phyloP scores from a whole-genome alignment of 1,140 invertebrate species.

The Diuraphis noxia region DNA sequence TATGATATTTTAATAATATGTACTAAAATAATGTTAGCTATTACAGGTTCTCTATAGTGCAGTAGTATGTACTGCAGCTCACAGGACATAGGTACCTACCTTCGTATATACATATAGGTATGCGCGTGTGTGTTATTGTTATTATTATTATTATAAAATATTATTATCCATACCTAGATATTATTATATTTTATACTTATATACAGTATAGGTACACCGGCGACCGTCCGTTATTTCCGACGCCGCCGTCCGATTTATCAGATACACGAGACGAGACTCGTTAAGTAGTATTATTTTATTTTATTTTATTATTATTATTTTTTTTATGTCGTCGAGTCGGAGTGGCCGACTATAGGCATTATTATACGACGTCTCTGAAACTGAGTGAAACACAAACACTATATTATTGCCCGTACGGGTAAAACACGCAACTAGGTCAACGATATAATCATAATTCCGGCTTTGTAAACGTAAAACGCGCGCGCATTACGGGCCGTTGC shows the following conservation, averaged over 20 bases:
- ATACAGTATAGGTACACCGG: not conserved
- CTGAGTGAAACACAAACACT: slow-evolving; percentile 5
- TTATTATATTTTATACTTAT: not conserved
- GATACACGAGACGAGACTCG: slow-evolving; percentile 27
- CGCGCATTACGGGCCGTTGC: not conserved
- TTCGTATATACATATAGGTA: too few relatives aligned
- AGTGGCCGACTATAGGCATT: not conserved
- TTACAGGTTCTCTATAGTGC: too few relatives aligned
- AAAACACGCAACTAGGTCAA: slow-evolving; percentile 36
- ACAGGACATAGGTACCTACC: not conserved
- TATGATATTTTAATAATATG: not conserved
- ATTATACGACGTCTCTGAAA: not conserved
- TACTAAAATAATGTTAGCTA: not conserved
- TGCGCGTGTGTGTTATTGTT: not conserved
- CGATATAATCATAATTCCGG: slow-evolving; percentile 33
- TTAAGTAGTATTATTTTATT: slow-evolving; percentile 1
- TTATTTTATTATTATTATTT: not conserved
- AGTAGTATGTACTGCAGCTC: not conserved
- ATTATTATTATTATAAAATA: not conserved
- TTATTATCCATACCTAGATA: not conserved
- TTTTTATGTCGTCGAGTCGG: slow-evolving; percentile 9
- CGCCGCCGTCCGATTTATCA: not conserved
- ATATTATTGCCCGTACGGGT: not conserved
- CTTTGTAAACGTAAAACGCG: not conserved
- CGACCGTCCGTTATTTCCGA: slow-evolving; percentile 19